A percentile compares a stretch with the other conserved stretches of the same genome.
These are phyloP conservation scores for Vipera latastei DNA, from an alignment of 2,797 vertebrate genomes.

Conservation along the genomic window DNA sequence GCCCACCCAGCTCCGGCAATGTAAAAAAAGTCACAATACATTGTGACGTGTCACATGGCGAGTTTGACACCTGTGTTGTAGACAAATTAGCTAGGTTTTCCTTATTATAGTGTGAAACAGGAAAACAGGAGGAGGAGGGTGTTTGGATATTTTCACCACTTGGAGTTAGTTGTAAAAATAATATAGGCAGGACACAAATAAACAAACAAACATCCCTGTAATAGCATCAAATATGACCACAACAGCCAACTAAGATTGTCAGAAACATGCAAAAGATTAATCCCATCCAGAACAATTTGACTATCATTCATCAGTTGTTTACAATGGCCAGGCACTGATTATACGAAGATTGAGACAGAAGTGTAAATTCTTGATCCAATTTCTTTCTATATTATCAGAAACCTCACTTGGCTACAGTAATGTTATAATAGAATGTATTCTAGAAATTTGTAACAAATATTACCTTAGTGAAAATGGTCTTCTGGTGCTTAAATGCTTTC, in stretches of 20 bases:
- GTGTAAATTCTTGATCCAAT: not conserved
- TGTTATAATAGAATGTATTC: not conserved
- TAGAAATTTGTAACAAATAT: not conserved
- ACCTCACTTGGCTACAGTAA: not conserved
- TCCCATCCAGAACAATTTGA: not conserved
- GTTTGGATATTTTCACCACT: not conserved
- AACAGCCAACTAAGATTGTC: not conserved
- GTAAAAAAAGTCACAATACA: too few relatives aligned
- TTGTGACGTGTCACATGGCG: too few relatives aligned
- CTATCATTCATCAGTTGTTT: not conserved
- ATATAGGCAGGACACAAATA: not conserved
- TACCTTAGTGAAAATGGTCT: not conserved
- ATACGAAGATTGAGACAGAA: not conserved
- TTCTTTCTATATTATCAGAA: not conserved
- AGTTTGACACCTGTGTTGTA: not conserved
- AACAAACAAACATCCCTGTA: not conserved
- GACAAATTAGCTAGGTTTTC: not conserved
- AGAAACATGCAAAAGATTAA: not conserved
- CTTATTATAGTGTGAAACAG: not conserved
- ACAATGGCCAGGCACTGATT: not conserved
- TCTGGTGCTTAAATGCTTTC: not conserved
- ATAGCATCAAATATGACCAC: not conserved
- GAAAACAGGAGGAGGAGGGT: not conserved
- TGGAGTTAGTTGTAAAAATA: not conserved
- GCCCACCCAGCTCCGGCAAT: too few relatives aligned